phyloP scores from a whole-genome alignment of 2,113 vertebrate species.

The Riparia riparia region DNA sequence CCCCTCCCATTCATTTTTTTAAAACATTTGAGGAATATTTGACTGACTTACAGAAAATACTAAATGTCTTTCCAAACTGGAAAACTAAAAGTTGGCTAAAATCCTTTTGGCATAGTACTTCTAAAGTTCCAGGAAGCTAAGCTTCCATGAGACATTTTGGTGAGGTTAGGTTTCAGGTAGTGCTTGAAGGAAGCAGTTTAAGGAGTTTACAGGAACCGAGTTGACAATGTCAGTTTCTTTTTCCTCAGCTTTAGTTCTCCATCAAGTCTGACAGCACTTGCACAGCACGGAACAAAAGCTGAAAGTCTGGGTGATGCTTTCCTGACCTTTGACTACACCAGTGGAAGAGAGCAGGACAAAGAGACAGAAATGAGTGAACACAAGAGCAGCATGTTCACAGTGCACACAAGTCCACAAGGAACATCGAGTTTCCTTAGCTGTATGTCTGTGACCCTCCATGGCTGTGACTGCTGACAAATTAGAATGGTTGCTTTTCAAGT shows the following conservation, averaged over 20 bases:
- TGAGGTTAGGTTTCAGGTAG: not conserved
- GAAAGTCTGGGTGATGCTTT: not conserved
- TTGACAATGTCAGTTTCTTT: not conserved
- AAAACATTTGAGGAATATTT: not conserved
- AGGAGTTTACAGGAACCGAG: not conserved
- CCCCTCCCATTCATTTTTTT: not conserved
- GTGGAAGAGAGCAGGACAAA: not conserved
- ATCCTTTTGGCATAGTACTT: not conserved
- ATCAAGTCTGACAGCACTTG: not conserved
- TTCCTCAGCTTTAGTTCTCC: not conserved
- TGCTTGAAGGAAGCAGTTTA: not conserved
- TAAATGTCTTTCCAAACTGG: not conserved
- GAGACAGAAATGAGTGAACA: not conserved
- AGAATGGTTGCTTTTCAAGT: not conserved
- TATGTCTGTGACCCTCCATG: not conserved
- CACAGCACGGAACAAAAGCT: not conserved
- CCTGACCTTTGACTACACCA: not conserved
- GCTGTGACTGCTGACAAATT: not conserved
- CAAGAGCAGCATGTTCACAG: not conserved
- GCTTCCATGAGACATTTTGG: not conserved
- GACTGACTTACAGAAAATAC: not conserved
- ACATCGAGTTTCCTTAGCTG: not conserved
- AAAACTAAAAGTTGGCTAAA: not conserved
- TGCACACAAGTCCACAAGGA: not conserved
- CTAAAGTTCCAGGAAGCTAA: not conserved